Evolutionary conservation across 30 jellyfish, hydroid and myxozoan species (phyloP).

Genomic region (Pelagia noctiluca): DNA sequence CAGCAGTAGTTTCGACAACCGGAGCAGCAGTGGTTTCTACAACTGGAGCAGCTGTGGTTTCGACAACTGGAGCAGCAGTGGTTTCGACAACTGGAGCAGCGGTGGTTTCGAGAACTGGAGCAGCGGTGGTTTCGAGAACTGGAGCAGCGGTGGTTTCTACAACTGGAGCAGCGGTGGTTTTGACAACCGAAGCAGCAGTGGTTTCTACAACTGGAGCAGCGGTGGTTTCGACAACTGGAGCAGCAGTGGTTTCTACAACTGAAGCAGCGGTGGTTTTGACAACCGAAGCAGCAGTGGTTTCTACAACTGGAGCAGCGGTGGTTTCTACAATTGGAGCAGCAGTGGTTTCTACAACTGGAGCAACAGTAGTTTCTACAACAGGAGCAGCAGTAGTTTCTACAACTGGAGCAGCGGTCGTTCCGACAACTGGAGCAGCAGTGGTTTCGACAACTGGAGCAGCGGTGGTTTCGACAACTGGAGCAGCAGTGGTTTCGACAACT

Average conservation of each 20-base stretch:
- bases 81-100: constrained; percentile 40
- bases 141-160: constrained; percentile 11
- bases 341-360: background rate
- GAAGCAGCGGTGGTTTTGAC: constrained; percentile 34
- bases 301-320: constrained; percentile 3
- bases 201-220: background rate
- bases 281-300: constrained; percentile 9
- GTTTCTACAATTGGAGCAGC: constrained; percentile 9
- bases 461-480: constrained; percentile 35
- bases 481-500: constrained; percentile 36
- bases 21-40: constrained; percentile 16
- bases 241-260: constrained; percentile 3
- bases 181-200: background rate
- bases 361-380: constrained; percentile 10
- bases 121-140: constrained; percentile 20
- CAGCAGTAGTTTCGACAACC: constrained; percentile 19
- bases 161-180: constrained; percentile 14
- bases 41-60: constrained; percentile 32
- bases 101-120: constrained; percentile 19
- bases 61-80: constrained; percentile 47
- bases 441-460: constrained; percentile 16
- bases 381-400: constrained; percentile 6
- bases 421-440: too few relatives aligned
- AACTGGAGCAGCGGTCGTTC: background rate
- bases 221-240: constrained; percentile 6